Percentiles rank a stretch among this genome's conserved stretches.
Conservation (phyloP, 2,888 invertebrate genomes). For the Noctua janthe region DNA sequence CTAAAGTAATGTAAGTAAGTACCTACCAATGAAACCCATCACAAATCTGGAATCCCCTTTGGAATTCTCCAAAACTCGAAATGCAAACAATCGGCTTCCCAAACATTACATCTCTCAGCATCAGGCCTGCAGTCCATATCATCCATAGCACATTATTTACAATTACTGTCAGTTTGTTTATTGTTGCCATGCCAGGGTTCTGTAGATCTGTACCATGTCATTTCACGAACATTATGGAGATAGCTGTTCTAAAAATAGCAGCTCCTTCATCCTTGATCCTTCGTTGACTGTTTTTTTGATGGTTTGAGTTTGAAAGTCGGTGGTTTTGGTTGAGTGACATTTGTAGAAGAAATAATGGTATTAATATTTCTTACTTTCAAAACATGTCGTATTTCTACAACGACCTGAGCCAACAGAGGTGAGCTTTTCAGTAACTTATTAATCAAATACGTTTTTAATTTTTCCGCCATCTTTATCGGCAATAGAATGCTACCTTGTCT, state of each 20-base stretch:
- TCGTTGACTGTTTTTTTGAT: constrained; percentile 6
- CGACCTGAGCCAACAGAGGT: neutral
- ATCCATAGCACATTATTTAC: constrained; percentile 64
- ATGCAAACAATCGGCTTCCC: constrained; percentile 36
- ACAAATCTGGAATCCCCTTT: constrained; percentile 15
- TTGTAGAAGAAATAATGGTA: neutral
- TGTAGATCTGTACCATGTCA: constrained; percentile 78
- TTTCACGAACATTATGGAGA: constrained; percentile 68
- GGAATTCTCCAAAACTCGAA: constrained; percentile 31
- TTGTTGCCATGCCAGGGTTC: constrained; percentile 74
- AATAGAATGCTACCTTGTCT: neutral
- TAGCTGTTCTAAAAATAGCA: constrained; percentile 69
- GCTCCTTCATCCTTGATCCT: constrained; percentile 28
- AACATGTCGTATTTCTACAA: neutral
- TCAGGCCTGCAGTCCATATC: constrained; percentile 49
- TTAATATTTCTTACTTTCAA: neutral
- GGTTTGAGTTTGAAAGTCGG: neutral
- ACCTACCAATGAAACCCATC: neutral
- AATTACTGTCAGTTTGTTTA: constrained; percentile 81
- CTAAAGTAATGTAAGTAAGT: too few relatives aligned
- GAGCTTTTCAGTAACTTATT: neutral
- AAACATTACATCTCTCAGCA: constrained; percentile 61
- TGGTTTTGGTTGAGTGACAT: neutral
- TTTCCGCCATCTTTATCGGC: neutral
- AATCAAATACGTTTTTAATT: neutral